Conservation (phyloP, 2,888 invertebrate species). For the Schizotus pectinicornis region DNA sequence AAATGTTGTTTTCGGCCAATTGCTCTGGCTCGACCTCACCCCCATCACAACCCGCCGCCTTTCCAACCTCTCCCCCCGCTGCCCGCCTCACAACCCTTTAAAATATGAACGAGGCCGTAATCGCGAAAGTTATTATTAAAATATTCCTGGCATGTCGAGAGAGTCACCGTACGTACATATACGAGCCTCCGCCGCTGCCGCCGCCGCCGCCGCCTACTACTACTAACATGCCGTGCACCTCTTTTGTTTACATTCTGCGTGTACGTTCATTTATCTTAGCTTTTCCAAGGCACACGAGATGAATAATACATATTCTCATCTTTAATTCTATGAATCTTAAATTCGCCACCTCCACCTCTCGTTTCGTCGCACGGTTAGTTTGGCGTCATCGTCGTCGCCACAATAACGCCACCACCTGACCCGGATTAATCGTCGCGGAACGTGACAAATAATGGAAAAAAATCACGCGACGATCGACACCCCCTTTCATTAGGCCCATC, state of each 20-base stretch:
- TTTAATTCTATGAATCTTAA: conserved; percentile 60
- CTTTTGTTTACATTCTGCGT: conserved; percentile 48
- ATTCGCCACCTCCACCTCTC: conserved; percentile 36
- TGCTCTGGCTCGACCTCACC: no score
- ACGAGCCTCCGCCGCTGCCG: neutral
- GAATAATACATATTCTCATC: conserved; percentile 58
- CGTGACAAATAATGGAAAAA: no score
- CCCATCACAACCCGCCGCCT: no score
- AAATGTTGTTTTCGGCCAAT: no score
- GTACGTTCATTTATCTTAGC: conserved; percentile 54
- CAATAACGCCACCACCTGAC: no score
- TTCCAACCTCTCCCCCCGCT: no score
- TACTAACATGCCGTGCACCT: conserved; percentile 31
- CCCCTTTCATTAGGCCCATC: no score
- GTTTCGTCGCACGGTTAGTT: conserved; percentile 2
- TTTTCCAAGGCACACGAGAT: conserved; percentile 54
- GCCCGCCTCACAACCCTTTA: neutral
- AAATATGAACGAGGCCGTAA: conserved; percentile 23
- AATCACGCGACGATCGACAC: no score
- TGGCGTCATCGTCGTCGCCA: neutral
- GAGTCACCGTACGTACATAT: conserved; percentile 19
- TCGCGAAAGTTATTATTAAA: conserved; percentile 28
- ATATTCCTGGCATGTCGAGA: conserved; percentile 23
- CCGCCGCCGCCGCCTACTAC: neutral
- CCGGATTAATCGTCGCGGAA: no score